Evolutionary conservation across 2,113 vertebrate genomes (phyloP).

Genomic region (Pangasianodon gigas): DNA sequence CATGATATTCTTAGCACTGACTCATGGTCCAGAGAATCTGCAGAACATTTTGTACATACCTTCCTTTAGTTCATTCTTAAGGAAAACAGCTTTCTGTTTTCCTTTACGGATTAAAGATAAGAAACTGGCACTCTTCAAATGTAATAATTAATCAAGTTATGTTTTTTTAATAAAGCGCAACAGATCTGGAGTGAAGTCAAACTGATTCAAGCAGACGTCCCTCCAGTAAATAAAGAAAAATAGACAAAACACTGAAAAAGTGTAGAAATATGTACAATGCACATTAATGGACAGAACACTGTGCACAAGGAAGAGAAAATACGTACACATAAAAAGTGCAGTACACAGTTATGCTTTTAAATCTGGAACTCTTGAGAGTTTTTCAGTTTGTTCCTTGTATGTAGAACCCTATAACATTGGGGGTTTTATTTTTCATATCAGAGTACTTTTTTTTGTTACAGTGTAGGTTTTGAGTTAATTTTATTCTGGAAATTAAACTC

Average conservation of each 20-base stretch:
- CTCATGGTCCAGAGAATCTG: conserved; percentile 24
- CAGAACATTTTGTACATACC: conserved; percentile 17
- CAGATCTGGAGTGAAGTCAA: neutral
- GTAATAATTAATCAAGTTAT: neutral
- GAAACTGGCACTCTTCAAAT: neutral
- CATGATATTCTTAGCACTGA: conserved; percentile 12
- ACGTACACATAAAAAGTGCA: neutral
- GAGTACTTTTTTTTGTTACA: neutral
- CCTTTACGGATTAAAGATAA: neutral
- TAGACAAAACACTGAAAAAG: neutral
- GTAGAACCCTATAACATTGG: neutral
- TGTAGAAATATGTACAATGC: neutral
- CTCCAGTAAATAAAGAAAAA: neutral
- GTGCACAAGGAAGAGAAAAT: neutral
- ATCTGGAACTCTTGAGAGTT: neutral
- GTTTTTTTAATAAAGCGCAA: neutral
- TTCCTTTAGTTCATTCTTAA: neutral
- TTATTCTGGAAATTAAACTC: neutral
- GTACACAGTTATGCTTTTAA: neutral
- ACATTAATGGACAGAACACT: neutral
- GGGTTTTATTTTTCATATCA: neutral
- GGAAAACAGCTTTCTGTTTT: neutral
- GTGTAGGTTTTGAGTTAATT: neutral
- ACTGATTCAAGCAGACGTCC: neutral
- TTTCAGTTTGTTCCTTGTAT: neutral